Base-by-base conservation (phyloP, 2,113 vertebrate genomes). In the Pedionomus torquatus region DNA sequence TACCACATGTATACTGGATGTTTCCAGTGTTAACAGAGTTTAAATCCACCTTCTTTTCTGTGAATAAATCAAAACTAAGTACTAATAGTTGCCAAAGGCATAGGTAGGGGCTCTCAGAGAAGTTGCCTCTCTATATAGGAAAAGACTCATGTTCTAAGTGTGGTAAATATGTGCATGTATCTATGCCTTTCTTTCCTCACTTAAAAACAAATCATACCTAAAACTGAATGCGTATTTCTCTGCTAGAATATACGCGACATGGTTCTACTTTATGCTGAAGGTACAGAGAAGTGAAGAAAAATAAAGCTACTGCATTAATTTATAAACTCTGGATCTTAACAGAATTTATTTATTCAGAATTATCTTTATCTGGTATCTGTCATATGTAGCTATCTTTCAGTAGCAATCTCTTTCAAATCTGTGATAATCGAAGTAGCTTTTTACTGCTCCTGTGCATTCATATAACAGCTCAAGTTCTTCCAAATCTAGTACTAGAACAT, bases 381-480 rank as follows among this genome's bases (percentile, higher is more conserved):
- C 31, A 51, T 51, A 15, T 13, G 10, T 37, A 31, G 17, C 35
- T 82, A 37, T 10, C 15, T 64, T 49, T 90, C 25, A 78, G 57
- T 78, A 83, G 49, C 20, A 49, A 17, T 13, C 6, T 46, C 25
- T 64, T 77, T 48, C 18, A 58, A 61, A 75, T 33, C 15, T 55
- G 7, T 33, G 25, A 9, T 69, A 26, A 39, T 54, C 24, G 61
- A 44, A 75, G 86, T 37, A 17, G 2, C 12, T 60, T 80, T 76
- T 25, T 76, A 8, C 39, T 51, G 64, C 71, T 55, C 7, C 33
- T 57, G 8, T 72, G 19, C 13, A 15, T 33, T 60, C 28, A 28
- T 7, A 11, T 28, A 76, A 71, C 11, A 39, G 15, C 25, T 51
- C 0, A 0, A 1, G 3, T 25, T 86, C 39, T 76, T 71, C 14